These are phyloP conservation scores for Cyprinus carpio DNA, from an alignment of 2,113 vertebrate species.

Conservation along the genomic window DNA sequence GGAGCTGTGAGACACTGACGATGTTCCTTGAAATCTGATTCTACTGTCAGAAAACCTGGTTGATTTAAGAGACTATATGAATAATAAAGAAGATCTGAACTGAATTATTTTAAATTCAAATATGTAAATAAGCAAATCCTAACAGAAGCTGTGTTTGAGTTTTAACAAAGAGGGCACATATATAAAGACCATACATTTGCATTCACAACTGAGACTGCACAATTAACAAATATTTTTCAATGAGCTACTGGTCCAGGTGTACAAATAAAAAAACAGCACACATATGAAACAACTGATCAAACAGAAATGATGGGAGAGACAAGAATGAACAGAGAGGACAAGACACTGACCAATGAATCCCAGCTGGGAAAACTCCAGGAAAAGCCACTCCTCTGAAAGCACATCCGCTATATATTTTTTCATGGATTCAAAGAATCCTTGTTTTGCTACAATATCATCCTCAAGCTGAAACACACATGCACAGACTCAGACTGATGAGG, in stretches of 20 bases:
- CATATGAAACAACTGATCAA: not conserved
- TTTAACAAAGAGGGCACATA: not conserved
- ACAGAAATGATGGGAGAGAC: not conserved
- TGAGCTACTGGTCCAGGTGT: not conserved
- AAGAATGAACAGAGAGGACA: not conserved
- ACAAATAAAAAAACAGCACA: not conserved
- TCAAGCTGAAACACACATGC: constrained; percentile 79
- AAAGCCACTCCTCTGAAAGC: constrained; percentile 85
- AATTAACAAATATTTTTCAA: not conserved
- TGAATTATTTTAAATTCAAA: not conserved
- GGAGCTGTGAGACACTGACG: not conserved
- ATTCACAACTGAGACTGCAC: not conserved
- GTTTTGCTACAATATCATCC: constrained; percentile 91
- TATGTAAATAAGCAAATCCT: not conserved
- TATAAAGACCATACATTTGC: not conserved
- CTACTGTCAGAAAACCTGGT: not conserved
- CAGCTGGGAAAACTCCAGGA: constrained; percentile 92
- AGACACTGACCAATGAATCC: constrained; percentile 88
- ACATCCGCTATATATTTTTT: constrained; percentile 81
- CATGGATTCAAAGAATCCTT: constrained; percentile 85
- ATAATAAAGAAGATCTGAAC: not conserved
- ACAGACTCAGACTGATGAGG: constrained; percentile 26
- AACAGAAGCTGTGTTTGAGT: not conserved
- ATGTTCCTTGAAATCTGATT: not conserved
- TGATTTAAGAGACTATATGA: not conserved